Conservation (phyloP, 2,888 invertebrate genomes). For the Himalopsyche kuldschensis region DNA sequence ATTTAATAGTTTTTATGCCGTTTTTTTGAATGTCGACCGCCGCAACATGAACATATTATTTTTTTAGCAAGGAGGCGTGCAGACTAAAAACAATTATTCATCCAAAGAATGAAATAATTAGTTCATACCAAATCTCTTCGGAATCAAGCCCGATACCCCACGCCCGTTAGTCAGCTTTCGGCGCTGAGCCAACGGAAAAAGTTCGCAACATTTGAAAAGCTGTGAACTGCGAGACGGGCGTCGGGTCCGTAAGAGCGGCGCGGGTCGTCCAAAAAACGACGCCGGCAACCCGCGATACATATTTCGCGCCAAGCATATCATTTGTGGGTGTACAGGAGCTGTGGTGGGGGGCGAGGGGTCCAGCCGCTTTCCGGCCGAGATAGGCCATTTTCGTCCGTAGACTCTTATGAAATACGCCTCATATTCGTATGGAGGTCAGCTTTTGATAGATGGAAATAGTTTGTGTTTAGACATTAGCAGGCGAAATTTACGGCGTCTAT, state of each 20-base stretch:
- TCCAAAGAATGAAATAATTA: not conserved
- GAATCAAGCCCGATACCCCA: not conserved
- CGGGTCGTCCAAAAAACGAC: not conserved
- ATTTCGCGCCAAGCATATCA: not conserved
- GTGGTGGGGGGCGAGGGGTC: not conserved
- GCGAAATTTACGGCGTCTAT: constrained; percentile 35
- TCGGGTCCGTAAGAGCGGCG: not conserved
- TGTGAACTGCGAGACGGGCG: not conserved
- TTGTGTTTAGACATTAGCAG: constrained; percentile 36
- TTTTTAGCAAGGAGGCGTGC: not conserved
- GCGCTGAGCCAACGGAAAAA: not conserved
- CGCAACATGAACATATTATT: too few relatives aligned
- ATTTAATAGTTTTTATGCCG: too few relatives aligned
- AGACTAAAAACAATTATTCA: not conserved
- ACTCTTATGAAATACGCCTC: constrained; percentile 12
- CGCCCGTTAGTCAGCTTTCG: not conserved
- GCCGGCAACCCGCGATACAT: not conserved
- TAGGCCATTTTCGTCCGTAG: constrained; percentile 16
- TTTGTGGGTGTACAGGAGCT: not conserved
- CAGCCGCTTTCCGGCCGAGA: not conserved
- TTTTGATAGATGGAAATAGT: constrained; percentile 39
- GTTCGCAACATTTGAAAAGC: constrained; percentile 6
- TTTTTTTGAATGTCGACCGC: too few relatives aligned
- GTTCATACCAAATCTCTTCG: not conserved
- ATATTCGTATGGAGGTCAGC: constrained; percentile 13